Evolutionary conservation across 2,113 vertebrate species (phyloP).

Genomic region (Scopus umbretta): DNA sequence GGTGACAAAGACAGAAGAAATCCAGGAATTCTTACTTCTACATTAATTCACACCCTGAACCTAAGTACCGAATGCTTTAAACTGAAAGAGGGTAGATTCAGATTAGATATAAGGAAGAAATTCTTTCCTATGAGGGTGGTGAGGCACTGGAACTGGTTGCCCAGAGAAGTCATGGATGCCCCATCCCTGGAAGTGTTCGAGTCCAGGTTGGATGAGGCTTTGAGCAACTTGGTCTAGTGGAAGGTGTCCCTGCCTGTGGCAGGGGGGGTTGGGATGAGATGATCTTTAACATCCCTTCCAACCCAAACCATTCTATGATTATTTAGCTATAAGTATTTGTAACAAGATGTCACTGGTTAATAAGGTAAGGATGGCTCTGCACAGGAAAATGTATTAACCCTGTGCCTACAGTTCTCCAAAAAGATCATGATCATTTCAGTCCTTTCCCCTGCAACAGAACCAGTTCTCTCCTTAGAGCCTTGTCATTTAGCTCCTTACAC

Average conservation of each 20-base stretch:
- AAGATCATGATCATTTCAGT: not conserved
- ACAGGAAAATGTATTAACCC: not conserved
- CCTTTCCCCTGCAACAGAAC: not conserved
- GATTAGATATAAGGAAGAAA: too few species aligned
- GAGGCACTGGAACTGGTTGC: too few species aligned
- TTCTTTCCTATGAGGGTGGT: too few species aligned
- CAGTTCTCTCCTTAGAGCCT: not conserved
- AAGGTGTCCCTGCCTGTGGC: too few species aligned
- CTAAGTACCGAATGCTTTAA: not conserved
- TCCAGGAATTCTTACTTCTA: not conserved
- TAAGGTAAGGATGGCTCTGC: not conserved
- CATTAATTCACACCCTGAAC: not conserved
- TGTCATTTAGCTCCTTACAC: not conserved
- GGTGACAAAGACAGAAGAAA: not conserved
- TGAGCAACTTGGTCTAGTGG: too few species aligned
- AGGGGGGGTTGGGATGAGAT: too few species aligned
- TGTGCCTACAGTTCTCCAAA: not conserved
- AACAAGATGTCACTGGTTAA: not conserved
- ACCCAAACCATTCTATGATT: not conserved
- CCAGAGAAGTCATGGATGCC: too few species aligned
- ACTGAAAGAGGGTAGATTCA: too few species aligned
- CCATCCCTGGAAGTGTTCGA: too few species aligned
- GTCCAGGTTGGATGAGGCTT: too few species aligned
- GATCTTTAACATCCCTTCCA: too few species aligned
- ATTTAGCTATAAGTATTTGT: not conserved